Evolutionary conservation across 2,888 invertebrate genomes (phyloP).

Genomic region (Tachina grossa): DNA sequence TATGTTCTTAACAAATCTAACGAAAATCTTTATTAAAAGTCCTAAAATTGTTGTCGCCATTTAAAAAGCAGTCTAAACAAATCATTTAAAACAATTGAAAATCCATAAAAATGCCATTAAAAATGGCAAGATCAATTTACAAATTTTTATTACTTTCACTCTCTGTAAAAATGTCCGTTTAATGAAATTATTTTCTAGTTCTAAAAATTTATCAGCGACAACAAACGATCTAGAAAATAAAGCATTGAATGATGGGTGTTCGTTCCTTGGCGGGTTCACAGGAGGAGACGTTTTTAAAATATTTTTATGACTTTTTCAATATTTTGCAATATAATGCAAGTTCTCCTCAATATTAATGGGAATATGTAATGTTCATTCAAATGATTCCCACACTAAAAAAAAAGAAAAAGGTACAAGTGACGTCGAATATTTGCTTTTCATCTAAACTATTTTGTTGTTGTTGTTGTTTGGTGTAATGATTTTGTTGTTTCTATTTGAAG

Average conservation of each 20-base stretch:
- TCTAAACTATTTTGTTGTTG: conserved; percentile 4
- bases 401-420: conserved; percentile 23
- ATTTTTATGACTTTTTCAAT: conserved; percentile 61
- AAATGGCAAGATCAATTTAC: conserved; percentile 71
- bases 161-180: conserved; percentile 44
- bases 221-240: conserved; percentile 19
- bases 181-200: conserved; percentile 10
- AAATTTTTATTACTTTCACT: conserved; percentile 67
- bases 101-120: conserved; percentile 79
- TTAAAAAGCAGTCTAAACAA: conserved; percentile 76
- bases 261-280: conserved; percentile 12
- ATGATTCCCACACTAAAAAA: conserved; percentile 62
- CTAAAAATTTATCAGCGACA: conserved; percentile 55
- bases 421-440: conserved; percentile 48
- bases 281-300: background rate
- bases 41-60: conserved; percentile 63
- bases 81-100: conserved; percentile 78
- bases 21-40: conserved; percentile 51
- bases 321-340: conserved; percentile 52
- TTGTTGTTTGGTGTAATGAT: background rate
- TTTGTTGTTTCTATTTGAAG: conserved; percentile 56
- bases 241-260: conserved; percentile 20
- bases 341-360: background rate
- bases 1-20: conserved; percentile 17
- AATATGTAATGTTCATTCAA: conserved; percentile 7